Conservation (phyloP, 2,888 invertebrate species). For the Cistogaster globosa region DNA sequence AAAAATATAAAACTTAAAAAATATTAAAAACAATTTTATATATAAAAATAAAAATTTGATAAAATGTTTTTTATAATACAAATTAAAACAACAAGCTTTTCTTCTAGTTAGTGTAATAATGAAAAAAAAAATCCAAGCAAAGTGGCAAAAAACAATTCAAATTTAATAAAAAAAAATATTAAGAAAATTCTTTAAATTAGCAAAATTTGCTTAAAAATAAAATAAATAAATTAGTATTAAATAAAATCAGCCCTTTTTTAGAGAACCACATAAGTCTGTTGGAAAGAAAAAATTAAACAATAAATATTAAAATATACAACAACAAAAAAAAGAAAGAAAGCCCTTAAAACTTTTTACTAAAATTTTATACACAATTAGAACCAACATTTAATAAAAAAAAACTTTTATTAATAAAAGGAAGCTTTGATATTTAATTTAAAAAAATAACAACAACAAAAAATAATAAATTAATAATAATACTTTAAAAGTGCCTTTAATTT, state of each 20-base stretch:
- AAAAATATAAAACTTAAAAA: neutral
- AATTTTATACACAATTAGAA: constrained; percentile 62
- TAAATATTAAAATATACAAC: constrained; percentile 36
- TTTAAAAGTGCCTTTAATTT: constrained; percentile 71
- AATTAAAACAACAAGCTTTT: constrained; percentile 57
- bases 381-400: constrained; percentile 28
- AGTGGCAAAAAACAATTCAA: constrained; percentile 9
- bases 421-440: constrained; percentile 44
- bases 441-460: constrained; percentile 5
- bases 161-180: neutral
- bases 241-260: constrained; percentile 29
- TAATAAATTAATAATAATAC: constrained; percentile 37
- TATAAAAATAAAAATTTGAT: constrained; percentile 57
- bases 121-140: constrained; percentile 2
- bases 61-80: constrained; percentile 62
- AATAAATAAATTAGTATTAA: constrained; percentile 10
- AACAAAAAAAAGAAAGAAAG: neutral
- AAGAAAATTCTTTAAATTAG: neutral
- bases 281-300: constrained; percentile 52
- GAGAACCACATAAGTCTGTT: constrained; percentile 64
- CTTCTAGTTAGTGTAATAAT: constrained; percentile 61
- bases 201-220: constrained; percentile 1
- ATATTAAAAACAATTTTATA: neutral
- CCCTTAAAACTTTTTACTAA: constrained; percentile 39
- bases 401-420: constrained; percentile 21